Percentiles rank a stretch among this genome's conserved stretches.
phyloP scores from a whole-genome alignment of 2,797 vertebrate genomes.

The Rhabdomys pumilio region DNA sequence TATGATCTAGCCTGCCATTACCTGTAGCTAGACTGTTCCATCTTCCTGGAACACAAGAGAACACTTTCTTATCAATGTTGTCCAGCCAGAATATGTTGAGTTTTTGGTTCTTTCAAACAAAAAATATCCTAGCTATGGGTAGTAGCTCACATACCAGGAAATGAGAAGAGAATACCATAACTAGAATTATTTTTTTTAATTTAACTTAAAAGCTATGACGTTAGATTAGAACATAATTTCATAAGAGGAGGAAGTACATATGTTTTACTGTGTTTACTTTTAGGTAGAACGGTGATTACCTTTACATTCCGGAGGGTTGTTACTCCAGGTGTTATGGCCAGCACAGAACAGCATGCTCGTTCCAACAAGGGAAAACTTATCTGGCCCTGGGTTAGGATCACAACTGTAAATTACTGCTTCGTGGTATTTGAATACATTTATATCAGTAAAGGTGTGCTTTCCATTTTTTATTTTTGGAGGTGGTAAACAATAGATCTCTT shows the following conservation, averaged over 20 bases:
- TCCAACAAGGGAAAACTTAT: conserved; percentile 84
- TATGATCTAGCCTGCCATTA: not conserved
- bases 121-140: not conserved
- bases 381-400: rapidly evolving
- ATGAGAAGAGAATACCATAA: not conserved
- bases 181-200: conserved; percentile 3
- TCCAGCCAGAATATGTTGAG: not conserved
- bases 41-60: conserved; percentile 39
- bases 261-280: not conserved
- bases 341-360: conserved; percentile 18
- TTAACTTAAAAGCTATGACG: not conserved
- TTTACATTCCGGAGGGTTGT: conserved; percentile 82
- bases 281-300: conserved; percentile 78
- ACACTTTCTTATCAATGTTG: conserved; percentile 19
- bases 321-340: conserved; percentile 76
- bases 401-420: conserved; percentile 84
- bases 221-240: conserved; percentile 40
- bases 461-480: conserved; percentile 84
- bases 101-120: conserved; percentile 20
- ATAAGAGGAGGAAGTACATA: not conserved
- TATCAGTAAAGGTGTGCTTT: rapidly evolving
- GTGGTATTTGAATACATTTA: conserved; percentile 55
- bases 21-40: not conserved
- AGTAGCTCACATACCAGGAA: not conserved
- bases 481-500: conserved; percentile 80